Base-by-base conservation (phyloP, 2,888 invertebrate genomes). In the Pristionchus mayeri region DNA sequence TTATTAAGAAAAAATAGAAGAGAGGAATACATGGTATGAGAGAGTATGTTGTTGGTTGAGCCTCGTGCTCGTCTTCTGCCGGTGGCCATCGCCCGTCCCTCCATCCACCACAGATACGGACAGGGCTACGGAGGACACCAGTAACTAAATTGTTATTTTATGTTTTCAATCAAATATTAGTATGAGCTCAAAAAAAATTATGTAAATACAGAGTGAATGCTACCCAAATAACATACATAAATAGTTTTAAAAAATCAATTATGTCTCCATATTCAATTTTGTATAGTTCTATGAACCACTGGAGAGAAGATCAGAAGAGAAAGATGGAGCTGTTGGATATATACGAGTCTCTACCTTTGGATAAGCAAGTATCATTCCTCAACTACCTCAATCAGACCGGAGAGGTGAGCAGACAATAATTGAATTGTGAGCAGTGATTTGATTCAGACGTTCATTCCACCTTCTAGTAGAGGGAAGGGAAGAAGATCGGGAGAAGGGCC, bases 41-140 rank as follows among this genome's bases (percentile, higher is more conserved):
- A n/a, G n/a, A n/a, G n/a, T n/a, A n/a, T n/a, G n/a, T n/a, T n/a
- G n/a, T n/a, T 52, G 30, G 27, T 44, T 50, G 27, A 60, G 81
- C 81, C 60, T 18, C 81, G 63, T 57, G 80, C 80, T n/a, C 81
- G 81, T 82, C 63, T 82, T 24, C 48, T 82, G 16, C 81, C 81
- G 2, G 81, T 82, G 16, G 81, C 81, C 30, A 37, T 82, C 18
- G 57, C 80, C 40, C 80, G 80, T 13, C 57, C 37, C 18, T 9
- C 50, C 50, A 50, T 78, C 13, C 54, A 80, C n/a, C 37, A 80
- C 21, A 57, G 57, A 80, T 80, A 54, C 40, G 27, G 52, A 52
- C 50, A 52, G 40, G 27, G 75, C 9, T 75, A 75, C 24, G 75
- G 50, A 48, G 40, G n/a, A 71, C 40, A 71, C 40, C n/a, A 21